Conservation (phyloP, 2,113 vertebrate genomes). For the Thalassarche chlororhynchos region DNA sequence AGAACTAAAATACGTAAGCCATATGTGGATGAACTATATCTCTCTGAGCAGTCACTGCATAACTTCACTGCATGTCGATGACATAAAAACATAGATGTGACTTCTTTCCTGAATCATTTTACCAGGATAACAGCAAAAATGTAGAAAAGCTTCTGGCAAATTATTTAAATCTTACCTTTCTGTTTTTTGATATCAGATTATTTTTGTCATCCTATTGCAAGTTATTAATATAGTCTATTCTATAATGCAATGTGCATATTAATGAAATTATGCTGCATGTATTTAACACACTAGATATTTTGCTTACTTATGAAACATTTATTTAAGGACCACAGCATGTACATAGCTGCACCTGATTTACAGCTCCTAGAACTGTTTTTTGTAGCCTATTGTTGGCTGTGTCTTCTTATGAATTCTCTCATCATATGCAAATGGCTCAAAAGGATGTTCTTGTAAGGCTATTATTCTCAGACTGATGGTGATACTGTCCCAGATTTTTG, state of each 20-base stretch:
- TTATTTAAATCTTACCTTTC: not conserved
- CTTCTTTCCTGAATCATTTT: not conserved
- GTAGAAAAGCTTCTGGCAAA: not conserved
- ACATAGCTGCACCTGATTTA: not conserved
- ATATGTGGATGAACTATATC: not conserved
- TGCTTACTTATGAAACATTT: not conserved
- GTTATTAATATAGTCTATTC: not conserved
- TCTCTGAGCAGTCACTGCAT: not conserved
- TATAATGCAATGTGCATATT: not conserved
- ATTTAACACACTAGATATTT: not conserved
- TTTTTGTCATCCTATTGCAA: not conserved
- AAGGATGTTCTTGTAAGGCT: not conserved
- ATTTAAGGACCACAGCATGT: not conserved
- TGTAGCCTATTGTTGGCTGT: not conserved
- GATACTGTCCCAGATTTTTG: not conserved
- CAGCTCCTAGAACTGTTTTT: not conserved
- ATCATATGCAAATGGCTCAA: not conserved
- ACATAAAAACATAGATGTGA: not conserved
- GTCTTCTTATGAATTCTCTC: not conserved
- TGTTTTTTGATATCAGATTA: not conserved
- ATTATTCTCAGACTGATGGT: not conserved
- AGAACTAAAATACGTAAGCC: not conserved
- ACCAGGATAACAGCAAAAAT: not conserved
- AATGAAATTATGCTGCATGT: not conserved
- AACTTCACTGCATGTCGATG: not conserved